Percentiles rank a stretch among this genome's conserved stretches.
These are phyloP conservation scores for Mesembrinibis cayennensis DNA, from an alignment of 2,113 vertebrate species.

Conservation along the genomic window DNA sequence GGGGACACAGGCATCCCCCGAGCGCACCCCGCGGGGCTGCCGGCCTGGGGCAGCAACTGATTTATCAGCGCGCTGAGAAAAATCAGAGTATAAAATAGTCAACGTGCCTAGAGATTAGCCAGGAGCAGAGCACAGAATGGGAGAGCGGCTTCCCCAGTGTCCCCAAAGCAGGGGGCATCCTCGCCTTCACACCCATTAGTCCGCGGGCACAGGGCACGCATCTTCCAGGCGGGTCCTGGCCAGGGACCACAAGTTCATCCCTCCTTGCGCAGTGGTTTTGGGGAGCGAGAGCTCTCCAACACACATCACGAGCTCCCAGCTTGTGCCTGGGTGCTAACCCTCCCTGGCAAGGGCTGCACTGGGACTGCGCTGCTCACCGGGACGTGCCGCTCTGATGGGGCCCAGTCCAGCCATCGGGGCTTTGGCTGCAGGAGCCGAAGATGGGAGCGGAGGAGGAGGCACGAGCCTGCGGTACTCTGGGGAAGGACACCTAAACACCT, in stretches of 20 bases:
- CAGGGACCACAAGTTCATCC: not conserved
- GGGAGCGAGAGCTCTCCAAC: not conserved
- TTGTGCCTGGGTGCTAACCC: too few relatives aligned
- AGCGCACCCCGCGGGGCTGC: fast-evolving
- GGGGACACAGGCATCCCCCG: fast-evolving
- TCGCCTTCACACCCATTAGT: not conserved
- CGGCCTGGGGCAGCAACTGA: not conserved
- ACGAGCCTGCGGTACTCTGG: fast-evolving
- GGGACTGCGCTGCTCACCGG: not conserved
- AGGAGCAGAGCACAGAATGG: not conserved
- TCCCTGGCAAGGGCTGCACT: not conserved
- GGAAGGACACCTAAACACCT: not conserved
- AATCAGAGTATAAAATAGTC: not conserved
- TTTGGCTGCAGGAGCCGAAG: not conserved
- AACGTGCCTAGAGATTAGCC: not conserved
- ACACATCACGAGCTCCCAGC: not conserved
- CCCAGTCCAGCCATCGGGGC: not conserved
- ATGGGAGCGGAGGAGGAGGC: not conserved
- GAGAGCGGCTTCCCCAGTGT: not conserved
- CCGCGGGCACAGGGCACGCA: not conserved
- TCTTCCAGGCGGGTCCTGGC: not conserved
- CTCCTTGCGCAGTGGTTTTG: not conserved
- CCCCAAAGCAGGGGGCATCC: not conserved
- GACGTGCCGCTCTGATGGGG: not conserved
- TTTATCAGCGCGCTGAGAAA: not conserved